Evolutionary conservation across 2,888 invertebrate species (phyloP).

Genomic region (Apeira syringaria): DNA sequence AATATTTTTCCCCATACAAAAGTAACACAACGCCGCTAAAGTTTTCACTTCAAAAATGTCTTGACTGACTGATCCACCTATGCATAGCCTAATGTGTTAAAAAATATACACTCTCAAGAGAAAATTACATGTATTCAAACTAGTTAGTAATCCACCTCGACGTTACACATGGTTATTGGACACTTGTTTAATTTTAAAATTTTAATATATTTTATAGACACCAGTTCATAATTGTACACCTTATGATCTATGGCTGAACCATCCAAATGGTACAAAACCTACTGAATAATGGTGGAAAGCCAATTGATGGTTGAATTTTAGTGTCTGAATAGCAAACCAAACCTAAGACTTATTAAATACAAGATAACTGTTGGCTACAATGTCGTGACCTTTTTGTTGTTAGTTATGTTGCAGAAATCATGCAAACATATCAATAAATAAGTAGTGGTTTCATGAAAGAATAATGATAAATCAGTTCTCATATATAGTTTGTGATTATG

Average conservation of each 20-base stretch:
- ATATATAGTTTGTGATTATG: too few relatives aligned
- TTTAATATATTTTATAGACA: constrained; percentile 4
- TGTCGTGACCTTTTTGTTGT: constrained; percentile 8
- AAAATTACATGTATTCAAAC: constrained; percentile 16
- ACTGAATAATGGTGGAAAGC: too few relatives aligned
- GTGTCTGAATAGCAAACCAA: background rate
- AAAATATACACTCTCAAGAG: background rate
- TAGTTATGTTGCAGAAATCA: too few relatives aligned
- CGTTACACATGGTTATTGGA: constrained; percentile 51
- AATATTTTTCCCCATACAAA: too few relatives aligned
- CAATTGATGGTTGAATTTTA: background rate
- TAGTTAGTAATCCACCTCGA: constrained; percentile 45
- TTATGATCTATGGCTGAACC: background rate
- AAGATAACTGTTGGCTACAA: constrained; percentile 7
- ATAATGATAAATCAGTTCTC: too few relatives aligned
- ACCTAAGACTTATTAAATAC: background rate
- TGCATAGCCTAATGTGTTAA: background rate
- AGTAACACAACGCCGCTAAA: too few relatives aligned
- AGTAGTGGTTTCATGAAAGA: too few relatives aligned
- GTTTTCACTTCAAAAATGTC: background rate
- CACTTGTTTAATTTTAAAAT: constrained; percentile 11
- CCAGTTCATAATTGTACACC: constrained; percentile 2
- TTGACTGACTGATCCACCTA: too few relatives aligned
- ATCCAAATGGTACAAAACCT: background rate
- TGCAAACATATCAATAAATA: too few relatives aligned